Evolutionary conservation across 2,888 invertebrate species (phyloP), one percentile per base, ranked within the genome.

Genomic region (Archaeoteleia sp.): DNA sequence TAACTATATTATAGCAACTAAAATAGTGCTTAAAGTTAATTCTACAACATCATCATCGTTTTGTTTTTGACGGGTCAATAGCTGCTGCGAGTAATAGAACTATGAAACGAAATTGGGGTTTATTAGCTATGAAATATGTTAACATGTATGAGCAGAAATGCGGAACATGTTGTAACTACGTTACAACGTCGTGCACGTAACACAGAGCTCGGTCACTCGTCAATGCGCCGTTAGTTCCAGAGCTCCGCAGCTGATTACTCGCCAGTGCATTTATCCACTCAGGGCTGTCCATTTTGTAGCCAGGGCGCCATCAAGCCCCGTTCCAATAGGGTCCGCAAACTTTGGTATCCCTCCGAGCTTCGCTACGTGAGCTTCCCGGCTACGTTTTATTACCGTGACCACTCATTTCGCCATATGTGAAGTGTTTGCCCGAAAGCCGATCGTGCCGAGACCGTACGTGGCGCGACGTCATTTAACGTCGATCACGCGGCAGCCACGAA

Each of bases 381-480:
- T 46, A 57, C 48, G 20, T 58, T 54, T 62, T 62, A 48, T 48
- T 30, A 54, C 34, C 46, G 17, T 5, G 39, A 53, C 46, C 45
- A 46, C 40, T 54, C 54, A 29, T 48, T 54, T 39, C 8, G 48
- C 7, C 48, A 20, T 29, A 39, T 51, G 39, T 25, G 39, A 40
- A 34, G 49, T 35, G 49, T 55, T 55, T 42, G 27, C 25, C 42
- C 32, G 42, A 32, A 62, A 54, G 14, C 20, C 46, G 20, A 34
- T 20, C 23, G 48, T 35, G 12, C 8, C 48, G 35, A 6, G 12
- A 27, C n/a, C 23, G 32, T 25, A 48, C 39, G 54, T 23, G 48
- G 32, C 17, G 32, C 17, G 53, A 43, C 46, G 46, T 40, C 46
- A 46, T 54, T 62, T 40, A 14, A 29, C 45, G 39, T 39, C 42